Conservation (phyloP, 2,797 vertebrate species). For the Phoeniculus purpureus region DNA sequence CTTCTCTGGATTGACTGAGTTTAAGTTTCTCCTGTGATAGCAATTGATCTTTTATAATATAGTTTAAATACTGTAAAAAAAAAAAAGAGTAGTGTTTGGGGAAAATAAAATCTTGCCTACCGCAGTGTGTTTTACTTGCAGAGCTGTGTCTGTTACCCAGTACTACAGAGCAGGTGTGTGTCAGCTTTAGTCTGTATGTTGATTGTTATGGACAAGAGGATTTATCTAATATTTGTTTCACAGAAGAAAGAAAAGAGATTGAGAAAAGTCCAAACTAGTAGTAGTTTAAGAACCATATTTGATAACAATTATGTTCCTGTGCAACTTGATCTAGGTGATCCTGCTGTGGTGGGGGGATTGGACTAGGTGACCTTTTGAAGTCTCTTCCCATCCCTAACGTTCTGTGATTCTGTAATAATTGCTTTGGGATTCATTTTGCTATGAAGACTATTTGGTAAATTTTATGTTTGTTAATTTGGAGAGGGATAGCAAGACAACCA, state of each 20-base stretch:
- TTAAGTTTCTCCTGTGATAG: background rate
- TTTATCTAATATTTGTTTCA: background rate
- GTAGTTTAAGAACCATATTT: background rate
- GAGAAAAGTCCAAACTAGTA: background rate
- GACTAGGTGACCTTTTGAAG: too few species aligned
- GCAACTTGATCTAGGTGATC: too few species aligned
- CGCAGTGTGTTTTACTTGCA: background rate
- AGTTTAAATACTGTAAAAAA: background rate
- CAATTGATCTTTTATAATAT: background rate
- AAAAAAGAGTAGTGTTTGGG: background rate
- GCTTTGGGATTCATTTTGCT: background rate
- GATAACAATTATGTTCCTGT: background rate
- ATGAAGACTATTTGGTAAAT: background rate
- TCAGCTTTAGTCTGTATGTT: background rate
- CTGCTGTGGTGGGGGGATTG: too few species aligned
- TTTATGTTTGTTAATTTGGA: slow-evolving; percentile 36
- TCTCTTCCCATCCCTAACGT: too few species aligned
- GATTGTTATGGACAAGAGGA: background rate
- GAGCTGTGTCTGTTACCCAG: background rate
- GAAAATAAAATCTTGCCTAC: background rate
- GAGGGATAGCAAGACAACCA: background rate
- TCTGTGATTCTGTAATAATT: background rate
- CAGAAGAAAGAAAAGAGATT: background rate
- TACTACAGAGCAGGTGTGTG: background rate
- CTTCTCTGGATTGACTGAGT: background rate